Base-by-base conservation (phyloP, 2,888 invertebrate species). In the Xestobium rufovillosum region DNA sequence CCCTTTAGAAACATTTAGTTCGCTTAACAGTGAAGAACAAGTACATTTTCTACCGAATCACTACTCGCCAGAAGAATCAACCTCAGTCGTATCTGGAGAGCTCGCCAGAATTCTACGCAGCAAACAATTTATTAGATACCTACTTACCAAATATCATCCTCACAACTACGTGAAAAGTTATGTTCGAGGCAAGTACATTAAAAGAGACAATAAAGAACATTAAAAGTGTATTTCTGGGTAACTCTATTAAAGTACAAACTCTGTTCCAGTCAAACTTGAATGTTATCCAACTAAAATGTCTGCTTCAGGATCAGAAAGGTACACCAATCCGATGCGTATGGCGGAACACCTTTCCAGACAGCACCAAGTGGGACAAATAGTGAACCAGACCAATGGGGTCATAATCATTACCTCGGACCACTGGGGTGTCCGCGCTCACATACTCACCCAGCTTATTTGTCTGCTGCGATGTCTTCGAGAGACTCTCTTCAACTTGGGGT, bases 61-160 rank as follows among this genome's bases (percentile, higher is more conserved):
- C 34, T 73, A 73, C 43, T 68, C 73, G 41, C 65, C 70, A 41
- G 75, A 80, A 47, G 76, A 76, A 72, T 43, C 71, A 73, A 42
- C 72, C 75, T 47, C 62, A 70, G 43, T 70, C 75, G 33, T 78
- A 78, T 67, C 72, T 73, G 64, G 85, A 78, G 63, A 79, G 68
- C 67, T 82, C 78, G 31, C 75, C 77, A 3, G 79, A 85, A 65
- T 84, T 85, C 66, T 86, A 86, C 63, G 73, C 80, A 51, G 74
- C 78, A 52, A 67, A 65, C 48, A 68, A 65, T 47, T 61, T 70
- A 38, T 43, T 63, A 41, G 65, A 65, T 59, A 76, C n/a, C n/a
- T n/a, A n/a, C n/a, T n/a, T n/a, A n/a, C 76, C 56, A 84, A 85
- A 63, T 84, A 81, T 66, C 80, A 83, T 58, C 78, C 77, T 34